A percentile compares a stretch with the other conserved stretches of the same genome.
Evolutionary conservation across 2,113 vertebrate species (phyloP).

Genomic region (Electrona antarctica): DNA sequence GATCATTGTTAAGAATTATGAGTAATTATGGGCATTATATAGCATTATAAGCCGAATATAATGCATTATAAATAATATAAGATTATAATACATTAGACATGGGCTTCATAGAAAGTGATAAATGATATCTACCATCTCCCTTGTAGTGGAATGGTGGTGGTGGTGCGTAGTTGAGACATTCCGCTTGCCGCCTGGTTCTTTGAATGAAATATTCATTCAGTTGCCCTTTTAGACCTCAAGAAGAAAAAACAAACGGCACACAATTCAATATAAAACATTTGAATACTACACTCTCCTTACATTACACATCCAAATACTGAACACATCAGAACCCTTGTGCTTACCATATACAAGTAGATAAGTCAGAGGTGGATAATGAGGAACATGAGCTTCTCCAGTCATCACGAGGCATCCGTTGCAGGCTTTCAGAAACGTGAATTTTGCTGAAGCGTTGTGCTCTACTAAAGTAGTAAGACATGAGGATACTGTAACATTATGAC

Average conservation of each 20-base stretch:
- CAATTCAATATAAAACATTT: too few relatives aligned
- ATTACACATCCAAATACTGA: neutral
- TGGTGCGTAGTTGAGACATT: neutral
- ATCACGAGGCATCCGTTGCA: neutral
- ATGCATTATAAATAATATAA: too few relatives aligned
- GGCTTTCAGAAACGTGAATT: neutral
- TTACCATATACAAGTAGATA: neutral
- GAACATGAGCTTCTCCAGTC: neutral
- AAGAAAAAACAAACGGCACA: neutral
- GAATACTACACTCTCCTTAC: too few relatives aligned
- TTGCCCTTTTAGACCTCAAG: neutral
- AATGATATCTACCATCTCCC: neutral
- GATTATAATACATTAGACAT: too few relatives aligned
- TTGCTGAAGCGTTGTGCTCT: neutral
- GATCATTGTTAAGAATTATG: too few relatives aligned
- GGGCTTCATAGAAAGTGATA: neutral
- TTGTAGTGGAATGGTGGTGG: neutral
- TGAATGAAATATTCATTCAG: neutral
- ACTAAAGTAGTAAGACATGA: neutral
- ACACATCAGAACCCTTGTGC: neutral
- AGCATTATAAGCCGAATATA: too few relatives aligned
- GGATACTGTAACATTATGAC: neutral
- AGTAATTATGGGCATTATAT: too few relatives aligned
- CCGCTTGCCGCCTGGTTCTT: neutral
- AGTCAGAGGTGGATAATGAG: neutral